Base-by-base conservation (phyloP, 2,113 vertebrate genomes). In the Motacilla alba region DNA sequence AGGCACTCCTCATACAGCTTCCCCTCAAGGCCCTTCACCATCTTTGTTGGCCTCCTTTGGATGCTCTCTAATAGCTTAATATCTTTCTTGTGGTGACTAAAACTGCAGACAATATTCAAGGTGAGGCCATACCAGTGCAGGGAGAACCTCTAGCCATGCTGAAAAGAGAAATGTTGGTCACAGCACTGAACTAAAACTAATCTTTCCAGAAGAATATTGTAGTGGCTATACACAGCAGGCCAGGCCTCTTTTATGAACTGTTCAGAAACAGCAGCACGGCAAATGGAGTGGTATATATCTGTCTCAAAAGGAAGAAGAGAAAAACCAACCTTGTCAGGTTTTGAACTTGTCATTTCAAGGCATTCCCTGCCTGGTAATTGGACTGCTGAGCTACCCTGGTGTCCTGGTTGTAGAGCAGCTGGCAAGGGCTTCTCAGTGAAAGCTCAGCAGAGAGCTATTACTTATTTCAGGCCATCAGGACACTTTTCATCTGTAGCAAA, bases 401-500 rank as follows among this genome's bases (percentile, higher is more conserved):
- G 58, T 81, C 80, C 44, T 79, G 66, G 80, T 55, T 87, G 74
- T 62, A n/a, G 76, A 96, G 75, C 50, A 60, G 43, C 28, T 76
- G 78, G 52, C 63, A 63, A 50, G 68, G 75, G 70, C 63, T 90
- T 56, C 63, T 43, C 43, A n/a, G 50, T 55, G 70, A 63, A 93
- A 91, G 59, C 64, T 67, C 50, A 81, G 69, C 74, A 75, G 74
- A 75, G 53, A 75, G 49, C 50, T 76, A 2, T 89, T 91, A 58
- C 67, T 79, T 58, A 43, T 80, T 85, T 91, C 70, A 66, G 74
- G 53, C 70, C 62, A 58, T 85, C 31, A 49, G 74, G 66, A 55
- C 26, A 35, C 81, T 85, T 93, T 58, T 94, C 55, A 93, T 95
- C 63, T 85, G 59, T 47, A 52, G 33, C 55, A 86, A 70, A 93